Evolutionary conservation across 2,797 vertebrate species (phyloP), one percentile per base, ranked within the genome.

Genomic region (Fringilla coelebs): DNA sequence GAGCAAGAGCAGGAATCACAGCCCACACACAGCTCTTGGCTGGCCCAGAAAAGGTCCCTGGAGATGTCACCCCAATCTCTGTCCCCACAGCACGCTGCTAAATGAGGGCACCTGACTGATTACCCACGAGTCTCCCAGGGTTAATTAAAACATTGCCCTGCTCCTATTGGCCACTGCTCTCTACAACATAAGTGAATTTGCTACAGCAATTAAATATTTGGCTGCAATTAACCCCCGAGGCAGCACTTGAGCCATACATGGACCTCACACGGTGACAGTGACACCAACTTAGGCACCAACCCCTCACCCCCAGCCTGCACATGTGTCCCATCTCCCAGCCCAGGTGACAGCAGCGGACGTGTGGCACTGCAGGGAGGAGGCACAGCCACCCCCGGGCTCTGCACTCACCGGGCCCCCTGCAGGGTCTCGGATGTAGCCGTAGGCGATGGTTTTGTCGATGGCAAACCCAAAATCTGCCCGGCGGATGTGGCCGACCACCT

Each of bases 361-460:
- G 20, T 41, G 63, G 1, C 4, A 1, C 4, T 0, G 22, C 4
- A 4, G 58, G 38, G 49, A 11, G 60, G 46, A 8, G 31, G 41
- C 7, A 0, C 22, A 17, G 81, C 19, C 24, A 0, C 2, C 9
- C 36, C 29, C 13, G 31, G 45, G 54, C 3, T 19, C 67, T 45
- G 36, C 45, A 96, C 98, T 98, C 96, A 99, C 99, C 76, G 98
- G 98, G 66, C 98, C 98, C 28, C 98, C 98, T 0, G 98, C 97
- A 2, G 99, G 99, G 91, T 99, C 97, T 9, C 97, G 96, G 97
- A 99, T 97, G 89, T 99, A 99, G 91, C 99, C 99, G 0, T 99
- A 99, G 63, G 98, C 99, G 1, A 99, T 97, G 36, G 98, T 99
- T 98, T 98, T 99, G 94, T 99, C 96, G 5, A 99, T 96, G 32